phyloP scores from a whole-genome alignment of 2,888 invertebrate genomes.

The Artemia sp. region DNA sequence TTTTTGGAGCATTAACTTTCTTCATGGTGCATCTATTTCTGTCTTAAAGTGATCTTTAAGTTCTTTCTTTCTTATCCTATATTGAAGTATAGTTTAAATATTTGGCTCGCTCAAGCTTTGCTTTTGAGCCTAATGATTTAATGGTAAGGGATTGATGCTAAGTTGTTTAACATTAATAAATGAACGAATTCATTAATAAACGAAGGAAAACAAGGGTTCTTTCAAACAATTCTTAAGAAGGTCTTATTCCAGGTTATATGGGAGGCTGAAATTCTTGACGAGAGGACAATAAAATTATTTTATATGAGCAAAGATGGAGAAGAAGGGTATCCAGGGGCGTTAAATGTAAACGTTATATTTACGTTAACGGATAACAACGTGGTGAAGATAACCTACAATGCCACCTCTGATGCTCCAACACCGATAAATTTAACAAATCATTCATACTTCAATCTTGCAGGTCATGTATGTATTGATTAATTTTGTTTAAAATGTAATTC shows the following conservation, averaged over 20 bases:
- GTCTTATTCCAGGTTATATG: constrained; percentile 42
- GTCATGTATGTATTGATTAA: constrained; percentile 46
- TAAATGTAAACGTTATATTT: constrained; percentile 51
- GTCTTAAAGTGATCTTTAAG: no score
- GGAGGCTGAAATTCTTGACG: constrained; percentile 42
- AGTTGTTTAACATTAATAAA: no score
- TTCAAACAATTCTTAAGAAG: no score
- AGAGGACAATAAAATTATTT: constrained; percentile 48
- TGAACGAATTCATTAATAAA: no score
- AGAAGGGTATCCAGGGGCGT: constrained; percentile 74
- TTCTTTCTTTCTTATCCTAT: no score
- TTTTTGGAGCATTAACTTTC: no score
- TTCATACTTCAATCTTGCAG: constrained; percentile 77
- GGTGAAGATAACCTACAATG: constrained; percentile 54
- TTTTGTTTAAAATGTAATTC: background rate
- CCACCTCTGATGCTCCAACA: constrained; percentile 57
- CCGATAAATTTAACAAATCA: constrained; percentile 72
- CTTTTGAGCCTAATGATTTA: no score
- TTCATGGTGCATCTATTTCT: no score
- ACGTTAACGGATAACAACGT: constrained; percentile 52
- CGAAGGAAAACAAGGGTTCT: no score
- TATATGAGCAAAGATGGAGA: constrained; percentile 59
- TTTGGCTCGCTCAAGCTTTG: no score
- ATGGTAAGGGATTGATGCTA: no score
- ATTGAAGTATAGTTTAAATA: no score